Percentiles rank a stretch among this genome's conserved stretches.
Evolutionary conservation across 2,888 invertebrate genomes (phyloP).

Genomic region (Miltochrista miniata): DNA sequence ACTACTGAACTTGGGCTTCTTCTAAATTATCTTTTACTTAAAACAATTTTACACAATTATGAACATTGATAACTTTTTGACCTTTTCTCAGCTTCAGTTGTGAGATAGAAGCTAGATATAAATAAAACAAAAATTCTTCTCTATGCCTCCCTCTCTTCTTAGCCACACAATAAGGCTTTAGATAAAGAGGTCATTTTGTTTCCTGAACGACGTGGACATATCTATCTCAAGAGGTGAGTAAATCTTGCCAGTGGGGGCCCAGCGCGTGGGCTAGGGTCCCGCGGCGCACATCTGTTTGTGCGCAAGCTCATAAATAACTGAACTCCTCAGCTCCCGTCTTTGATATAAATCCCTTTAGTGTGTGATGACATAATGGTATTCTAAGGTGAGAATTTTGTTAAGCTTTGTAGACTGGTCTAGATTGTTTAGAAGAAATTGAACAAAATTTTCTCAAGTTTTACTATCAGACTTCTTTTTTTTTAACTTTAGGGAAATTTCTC

Average conservation of each 20-base stretch:
- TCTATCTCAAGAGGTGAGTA: constrained; percentile 33
- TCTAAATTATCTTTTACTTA: too few species aligned
- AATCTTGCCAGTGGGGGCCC: constrained; percentile 31
- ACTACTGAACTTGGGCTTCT: too few species aligned
- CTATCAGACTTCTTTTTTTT: too few species aligned
- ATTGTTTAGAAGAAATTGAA: too few species aligned
- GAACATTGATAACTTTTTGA: too few species aligned
- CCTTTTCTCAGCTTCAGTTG: too few species aligned
- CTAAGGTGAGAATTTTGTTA: constrained; percentile 20
- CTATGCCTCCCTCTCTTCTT: neutral
- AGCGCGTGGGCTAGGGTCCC: constrained; percentile 62
- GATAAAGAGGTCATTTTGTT: constrained; percentile 34
- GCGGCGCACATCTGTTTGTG: constrained; percentile 62
- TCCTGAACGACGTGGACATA: constrained; percentile 35
- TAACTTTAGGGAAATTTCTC: too few species aligned
- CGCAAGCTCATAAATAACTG: constrained; percentile 43
- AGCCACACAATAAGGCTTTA: constrained; percentile 7
- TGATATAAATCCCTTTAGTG: constrained; percentile 61
- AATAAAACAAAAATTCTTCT: neutral
- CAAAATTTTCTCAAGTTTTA: too few species aligned
- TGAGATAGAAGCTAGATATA: too few species aligned
- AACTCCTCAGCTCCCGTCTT: constrained; percentile 58
- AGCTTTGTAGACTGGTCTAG: constrained; percentile 2
- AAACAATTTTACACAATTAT: too few species aligned
- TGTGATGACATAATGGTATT: constrained; percentile 53